phyloP scores from a whole-genome alignment of 2,113 vertebrate genomes.

The Romanogobio albipinnatus region DNA sequence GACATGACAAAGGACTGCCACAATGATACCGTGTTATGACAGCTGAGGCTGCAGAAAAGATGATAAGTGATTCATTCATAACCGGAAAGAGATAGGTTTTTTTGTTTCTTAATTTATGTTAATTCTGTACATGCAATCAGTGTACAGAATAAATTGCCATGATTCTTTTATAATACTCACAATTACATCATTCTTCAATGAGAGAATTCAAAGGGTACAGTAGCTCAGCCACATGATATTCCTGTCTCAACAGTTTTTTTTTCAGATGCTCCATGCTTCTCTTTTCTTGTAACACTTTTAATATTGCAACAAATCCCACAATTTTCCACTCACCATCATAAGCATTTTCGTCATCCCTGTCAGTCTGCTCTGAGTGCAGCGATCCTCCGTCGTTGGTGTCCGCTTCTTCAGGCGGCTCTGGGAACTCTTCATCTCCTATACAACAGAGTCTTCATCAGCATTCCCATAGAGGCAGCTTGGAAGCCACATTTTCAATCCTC shows the following conservation, averaged over 20 bases:
- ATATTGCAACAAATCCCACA: background rate
- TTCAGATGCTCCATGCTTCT: background rate
- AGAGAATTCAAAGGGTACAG: background rate
- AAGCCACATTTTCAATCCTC: background rate
- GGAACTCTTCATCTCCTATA: slow-evolving; percentile 77
- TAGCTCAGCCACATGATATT: background rate
- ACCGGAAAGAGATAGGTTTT: background rate
- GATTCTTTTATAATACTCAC: background rate
- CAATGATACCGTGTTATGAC: slow-evolving; percentile 20
- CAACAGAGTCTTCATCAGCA: slow-evolving; percentile 44
- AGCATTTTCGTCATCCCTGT: slow-evolving; percentile 87
- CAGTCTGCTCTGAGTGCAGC: slow-evolving; percentile 84
- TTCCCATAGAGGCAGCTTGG: background rate
- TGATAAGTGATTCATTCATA: slow-evolving; percentile 7
- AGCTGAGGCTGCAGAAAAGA: slow-evolving; percentile 17
- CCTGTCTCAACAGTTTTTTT: background rate
- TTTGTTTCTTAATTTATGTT: slow-evolving; percentile 1
- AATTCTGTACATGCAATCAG: background rate
- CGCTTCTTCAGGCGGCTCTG: slow-evolving; percentile 77
- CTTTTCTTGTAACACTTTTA: background rate
- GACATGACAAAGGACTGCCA: slow-evolving; percentile 33
- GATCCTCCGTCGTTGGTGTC: slow-evolving; percentile 83
- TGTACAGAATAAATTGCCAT: background rate
- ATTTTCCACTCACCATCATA: slow-evolving; percentile 82
- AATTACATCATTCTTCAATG: background rate